Evolutionary conservation across 2,113 vertebrate species (phyloP).

Genomic region (Microtus pennsylvanicus): DNA sequence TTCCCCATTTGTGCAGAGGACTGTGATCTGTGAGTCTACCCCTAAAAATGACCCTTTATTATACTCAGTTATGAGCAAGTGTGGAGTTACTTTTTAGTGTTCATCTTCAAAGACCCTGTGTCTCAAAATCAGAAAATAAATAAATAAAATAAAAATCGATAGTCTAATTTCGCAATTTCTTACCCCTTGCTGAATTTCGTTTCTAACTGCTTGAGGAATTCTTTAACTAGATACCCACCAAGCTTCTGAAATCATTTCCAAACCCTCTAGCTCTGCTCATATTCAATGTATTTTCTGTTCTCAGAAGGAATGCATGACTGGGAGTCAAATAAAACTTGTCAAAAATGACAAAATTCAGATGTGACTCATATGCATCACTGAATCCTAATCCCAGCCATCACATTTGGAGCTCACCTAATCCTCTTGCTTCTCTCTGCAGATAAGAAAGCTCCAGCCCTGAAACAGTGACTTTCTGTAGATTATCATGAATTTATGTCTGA

Average conservation of each 20-base stretch:
- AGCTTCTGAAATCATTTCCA: not conserved
- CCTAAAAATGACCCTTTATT: too few relatives aligned
- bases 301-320: slow-evolving; percentile 33
- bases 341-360: slow-evolving; percentile 57
- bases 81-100: too few relatives aligned
- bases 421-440: not conserved
- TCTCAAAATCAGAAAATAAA: not conserved
- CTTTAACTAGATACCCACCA: not conserved
- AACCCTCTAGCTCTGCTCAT: slow-evolving; percentile 49
- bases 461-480: slow-evolving; percentile 15
- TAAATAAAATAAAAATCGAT: not conserved
- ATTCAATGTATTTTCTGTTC: slow-evolving; percentile 47
- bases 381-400: slow-evolving; percentile 39
- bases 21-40: too few relatives aligned
- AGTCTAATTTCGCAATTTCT: not conserved
- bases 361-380: slow-evolving; percentile 2
- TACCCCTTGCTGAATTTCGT: not conserved
- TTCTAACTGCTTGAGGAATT: slow-evolving; percentile 31
- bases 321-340: slow-evolving; percentile 49
- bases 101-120: not conserved
- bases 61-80: too few relatives aligned
- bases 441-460: not conserved
- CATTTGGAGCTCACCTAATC: slow-evolving; percentile 28
- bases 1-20: too few relatives aligned
- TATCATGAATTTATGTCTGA: slow-evolving; percentile 26